Percentiles rank a stretch among this genome's conserved stretches.
phyloP scores from a whole-genome alignment of 2,888 invertebrate species.

The Drosophila prostipennis region DNA sequence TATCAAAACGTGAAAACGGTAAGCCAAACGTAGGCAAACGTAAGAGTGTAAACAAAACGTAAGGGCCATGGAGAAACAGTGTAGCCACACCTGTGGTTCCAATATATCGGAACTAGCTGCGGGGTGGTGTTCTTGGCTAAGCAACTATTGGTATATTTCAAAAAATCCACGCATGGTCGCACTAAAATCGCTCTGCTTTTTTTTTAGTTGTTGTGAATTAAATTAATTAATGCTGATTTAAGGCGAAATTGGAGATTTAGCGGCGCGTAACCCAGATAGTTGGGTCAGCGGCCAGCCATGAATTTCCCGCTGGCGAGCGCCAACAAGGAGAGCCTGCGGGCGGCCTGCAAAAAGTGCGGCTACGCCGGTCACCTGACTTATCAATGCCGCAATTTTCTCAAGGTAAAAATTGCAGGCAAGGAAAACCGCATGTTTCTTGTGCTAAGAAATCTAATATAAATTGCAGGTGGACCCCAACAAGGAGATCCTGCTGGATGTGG shows the following conservation, averaged over 20 bases:
- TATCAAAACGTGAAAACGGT: too few species aligned
- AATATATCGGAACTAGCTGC: neutral
- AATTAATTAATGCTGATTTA: constrained; percentile 6
- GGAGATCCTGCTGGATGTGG: constrained; percentile 96
- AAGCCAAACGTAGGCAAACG: too few species aligned
- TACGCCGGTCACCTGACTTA: constrained; percentile 98
- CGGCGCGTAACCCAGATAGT: too few species aligned
- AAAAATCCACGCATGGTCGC: neutral
- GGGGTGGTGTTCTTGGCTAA: too few species aligned
- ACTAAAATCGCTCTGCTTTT: neutral
- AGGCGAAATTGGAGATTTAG: neutral
- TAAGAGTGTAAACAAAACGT: too few species aligned
- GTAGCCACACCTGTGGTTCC: neutral
- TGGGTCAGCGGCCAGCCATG: constrained; percentile 48
- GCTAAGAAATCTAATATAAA: too few species aligned
- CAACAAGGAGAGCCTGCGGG: constrained; percentile 90
- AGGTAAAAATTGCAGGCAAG: constrained; percentile 85
- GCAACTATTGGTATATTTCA: neutral
- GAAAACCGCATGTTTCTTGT: constrained; percentile 13
- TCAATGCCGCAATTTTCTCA: constrained; percentile 97
- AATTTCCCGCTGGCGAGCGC: constrained; percentile 82
- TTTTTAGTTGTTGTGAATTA: constrained; percentile 7
- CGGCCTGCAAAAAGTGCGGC: constrained; percentile 97
- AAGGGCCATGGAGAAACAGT: neutral
- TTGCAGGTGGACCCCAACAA: constrained; percentile 93